Base-by-base conservation (phyloP, 1,140 invertebrate species). In the Akabosia matsudoensis region DNA sequence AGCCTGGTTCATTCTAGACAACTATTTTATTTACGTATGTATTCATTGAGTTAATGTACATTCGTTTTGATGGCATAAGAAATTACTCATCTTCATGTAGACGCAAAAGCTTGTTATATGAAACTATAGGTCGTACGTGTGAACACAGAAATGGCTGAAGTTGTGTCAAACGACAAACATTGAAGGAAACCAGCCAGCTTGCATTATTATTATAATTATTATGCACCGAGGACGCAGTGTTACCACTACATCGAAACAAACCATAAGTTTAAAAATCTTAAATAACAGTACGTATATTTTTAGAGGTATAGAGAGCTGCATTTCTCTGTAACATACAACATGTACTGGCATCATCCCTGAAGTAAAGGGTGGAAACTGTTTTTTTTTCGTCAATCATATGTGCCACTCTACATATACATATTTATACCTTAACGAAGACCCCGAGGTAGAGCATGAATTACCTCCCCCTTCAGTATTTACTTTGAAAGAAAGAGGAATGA, bases 291-390 rank as follows among this genome's bases (percentile, higher is more conserved):
- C 7, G 7, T 14, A 7, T 61, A 24, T 7, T 61, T n/a, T n/a
- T n/a, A n/a, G n/a, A n/a, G n/a, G 61, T 28, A 13, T 30, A 28
- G 7, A 22, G 10, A 24, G 7, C n/a, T 30, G 26, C 31, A 67
- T 22, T 67, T 67, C 61, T 67, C 61, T 28, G 61, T 67, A 67
- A 67, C 61, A 67, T 67, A 67, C 26, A 67, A 24, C n/a, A 56
- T 30, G 14, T 67, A n/a, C 28, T 10, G 31, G 28, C 61, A 67
- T 67, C 24, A 67, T 67, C 61, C 1, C 31, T 30, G 22, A 16
- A 67, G 26, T 67, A 67, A 67, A 31, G 61, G 30, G 30, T 67
- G 30, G 61, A 67, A 67, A 67, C 30, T 30, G 26, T 30, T 31
- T 67, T 67, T n/a, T n/a, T n/a, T n/a, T n/a, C n/a, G n/a, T n/a